These are phyloP conservation scores for Xiphydria camelus DNA, from an alignment of 2,888 invertebrate genomes.

Conservation along the genomic window DNA sequence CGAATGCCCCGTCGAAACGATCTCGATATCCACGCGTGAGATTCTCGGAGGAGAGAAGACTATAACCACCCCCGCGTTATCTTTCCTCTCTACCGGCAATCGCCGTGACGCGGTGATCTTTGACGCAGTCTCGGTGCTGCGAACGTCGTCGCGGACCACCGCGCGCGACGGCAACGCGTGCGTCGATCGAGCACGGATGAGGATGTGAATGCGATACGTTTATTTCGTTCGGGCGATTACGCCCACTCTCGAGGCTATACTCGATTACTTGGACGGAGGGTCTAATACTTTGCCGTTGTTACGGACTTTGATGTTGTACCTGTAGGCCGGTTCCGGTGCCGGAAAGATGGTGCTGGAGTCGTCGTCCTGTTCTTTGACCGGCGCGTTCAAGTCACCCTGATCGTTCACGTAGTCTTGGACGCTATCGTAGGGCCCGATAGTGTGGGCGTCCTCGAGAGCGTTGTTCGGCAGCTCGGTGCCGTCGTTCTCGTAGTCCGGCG, in stretches of 20 bases:
- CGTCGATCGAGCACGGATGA: background rate
- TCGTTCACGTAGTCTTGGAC: slow-evolving; percentile 56
- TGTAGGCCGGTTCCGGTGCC: slow-evolving; percentile 53
- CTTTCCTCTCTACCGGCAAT: background rate
- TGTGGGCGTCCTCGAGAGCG: slow-evolving; percentile 50
- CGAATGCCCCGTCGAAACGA: slow-evolving; percentile 28
- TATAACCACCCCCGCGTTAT: too few relatives aligned
- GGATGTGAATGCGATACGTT: too few relatives aligned
- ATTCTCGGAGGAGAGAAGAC: too few relatives aligned
- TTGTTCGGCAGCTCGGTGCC: slow-evolving; percentile 42
- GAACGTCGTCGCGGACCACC: background rate
- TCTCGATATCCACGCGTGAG: background rate
- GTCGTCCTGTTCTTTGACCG: slow-evolving; percentile 55
- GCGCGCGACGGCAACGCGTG: background rate
- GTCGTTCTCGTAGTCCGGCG: background rate
- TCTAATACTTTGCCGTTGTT: slow-evolving; percentile 56
- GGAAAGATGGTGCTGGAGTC: slow-evolving; percentile 53
- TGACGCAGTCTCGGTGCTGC: background rate
- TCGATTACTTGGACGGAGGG: slow-evolving; percentile 53
- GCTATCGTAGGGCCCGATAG: slow-evolving; percentile 69
- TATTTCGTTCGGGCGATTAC: too few relatives aligned
- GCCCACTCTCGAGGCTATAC: too few relatives aligned
- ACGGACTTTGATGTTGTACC: slow-evolving; percentile 56
- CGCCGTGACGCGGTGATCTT: background rate
- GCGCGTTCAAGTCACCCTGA: slow-evolving; percentile 60